Conservation (phyloP, 2,888 invertebrate species). For the Euplagia quadripunctaria region DNA sequence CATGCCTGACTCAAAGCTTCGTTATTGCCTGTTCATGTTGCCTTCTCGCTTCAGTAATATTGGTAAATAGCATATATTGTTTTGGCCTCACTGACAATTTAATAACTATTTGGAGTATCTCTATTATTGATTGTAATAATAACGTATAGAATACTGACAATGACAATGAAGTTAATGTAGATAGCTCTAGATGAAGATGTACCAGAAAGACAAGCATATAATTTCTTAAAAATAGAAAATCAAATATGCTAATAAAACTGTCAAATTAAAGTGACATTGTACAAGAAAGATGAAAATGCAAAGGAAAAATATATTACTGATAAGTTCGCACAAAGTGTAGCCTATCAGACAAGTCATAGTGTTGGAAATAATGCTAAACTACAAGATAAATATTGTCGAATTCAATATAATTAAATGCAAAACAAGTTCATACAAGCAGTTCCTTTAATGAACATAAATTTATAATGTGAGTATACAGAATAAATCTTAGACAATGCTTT, state of each 20-base stretch:
- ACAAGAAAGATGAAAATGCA: background rate
- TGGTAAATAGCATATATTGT: constrained; percentile 8
- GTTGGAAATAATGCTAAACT: background rate
- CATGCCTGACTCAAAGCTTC: constrained; percentile 63
- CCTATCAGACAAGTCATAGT: background rate
- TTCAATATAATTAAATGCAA: background rate
- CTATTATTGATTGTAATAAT: background rate
- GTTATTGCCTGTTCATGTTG: constrained; percentile 51
- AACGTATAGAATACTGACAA: background rate
- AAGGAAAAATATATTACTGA: background rate
- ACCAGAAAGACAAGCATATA: background rate
- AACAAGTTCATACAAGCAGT: too few relatives aligned
- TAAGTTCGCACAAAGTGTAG: background rate
- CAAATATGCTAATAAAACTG: background rate
- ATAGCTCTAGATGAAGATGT: background rate
- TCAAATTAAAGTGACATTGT: background rate
- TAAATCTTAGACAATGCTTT: background rate
- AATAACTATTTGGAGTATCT: background rate
- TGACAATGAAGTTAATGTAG: background rate
- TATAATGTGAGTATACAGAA: background rate
- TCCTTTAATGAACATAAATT: background rate
- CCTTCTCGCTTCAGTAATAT: constrained; percentile 26
- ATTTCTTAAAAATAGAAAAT: background rate
- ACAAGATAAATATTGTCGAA: background rate
- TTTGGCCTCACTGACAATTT: background rate